Base-by-base conservation (phyloP, 2,797 vertebrate genomes). In the Acrossocheilus fasciatus region DNA sequence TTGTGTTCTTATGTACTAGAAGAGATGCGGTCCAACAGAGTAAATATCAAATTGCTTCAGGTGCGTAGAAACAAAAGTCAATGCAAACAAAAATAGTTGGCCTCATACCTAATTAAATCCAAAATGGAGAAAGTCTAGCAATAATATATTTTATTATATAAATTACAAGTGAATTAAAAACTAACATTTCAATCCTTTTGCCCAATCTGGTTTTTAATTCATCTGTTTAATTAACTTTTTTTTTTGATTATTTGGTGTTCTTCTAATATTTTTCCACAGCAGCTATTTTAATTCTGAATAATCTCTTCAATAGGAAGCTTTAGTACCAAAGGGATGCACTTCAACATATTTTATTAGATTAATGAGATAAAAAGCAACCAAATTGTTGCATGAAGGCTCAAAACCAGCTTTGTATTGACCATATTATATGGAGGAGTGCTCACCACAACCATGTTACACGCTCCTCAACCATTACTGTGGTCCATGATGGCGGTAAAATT, bases 401-500 rank as follows among this genome's bases (percentile, higher is more conserved):
- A 81, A 86, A 75, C 52, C 34, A 81, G 77, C 57, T 84, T 76
- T 86, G 76, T 73, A 75, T 84, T 84, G 81, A 88, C 59, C 76
- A 59, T 52, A 59, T 20, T 68, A 30, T 26, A 72, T 26, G 26
- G 43, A 79, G 45, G 34, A 78, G 72, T 69, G 36, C 41, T 50
- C 68, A 23, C 62, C 68, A 66, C 47, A 59, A 66, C 82, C 69
- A 41, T 59, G 59, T 81, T 77, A 81, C 79, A 85, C 17, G 30
- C 12, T 66, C 77, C 73, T 30, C 34, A 23, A 66, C 83, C n/a
- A 84, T 78, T 64, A 68, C 54, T 64, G 57, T 72, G 78, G 26
- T 80, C 62, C 54, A 77, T 88, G 81, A 72, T 85, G 70, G 82
- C 80, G 62, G 74, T 86, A 69, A 23, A 91, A 90, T 87, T 86